Evolutionary conservation across 2,113 vertebrate species (phyloP), one percentile per base, ranked within the genome.

Genomic region (Puma concolor): DNA sequence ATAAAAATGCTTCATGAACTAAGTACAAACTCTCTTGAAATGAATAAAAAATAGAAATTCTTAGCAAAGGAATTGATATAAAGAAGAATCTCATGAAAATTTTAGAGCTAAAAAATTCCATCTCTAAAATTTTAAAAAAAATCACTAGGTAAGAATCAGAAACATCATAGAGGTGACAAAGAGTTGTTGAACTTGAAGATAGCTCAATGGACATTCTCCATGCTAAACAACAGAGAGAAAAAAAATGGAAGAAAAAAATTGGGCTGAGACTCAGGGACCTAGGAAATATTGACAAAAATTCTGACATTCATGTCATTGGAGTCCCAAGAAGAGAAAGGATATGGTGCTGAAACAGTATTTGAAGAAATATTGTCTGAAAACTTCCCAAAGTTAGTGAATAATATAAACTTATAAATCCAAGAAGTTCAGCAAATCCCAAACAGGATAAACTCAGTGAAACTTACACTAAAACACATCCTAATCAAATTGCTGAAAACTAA

Each of bases 401-500:
- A 60, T 60, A 94, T 29, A 88, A 94, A 89, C 21, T 31, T 74
- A 67, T 60, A 92, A 16, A 89, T 48, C 74, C 48, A 95, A 91
- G 36, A 80, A 90, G 23, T 66, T 80, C 48, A 81, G n/a, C 19
- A 66, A 88, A 89, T 23, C 15, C 72, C 23, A 41, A 95, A 63
- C 2, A 89, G 4, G 33, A 81, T 54, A 92, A 84, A 88, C 1
- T 60, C 27, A 63, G 38, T 81, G 13, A 90, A 82, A 91, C 12
- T 41, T 71, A 29, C 0, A 90, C 21, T 48, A 14, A 69, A 72
- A 93, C 60, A 74, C 19, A 89, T 74, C 48, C 57, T 57, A 60
- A 83, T 38, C 31, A 88, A 74, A 74, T 14, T 95, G 25, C 38
- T 94, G 54, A 95, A 84, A 84, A 84, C 57, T 91, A 88, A 91